Evolutionary conservation across 2,797 vertebrate species (phyloP).

Genomic region (Cirrhinus mrigala): DNA sequence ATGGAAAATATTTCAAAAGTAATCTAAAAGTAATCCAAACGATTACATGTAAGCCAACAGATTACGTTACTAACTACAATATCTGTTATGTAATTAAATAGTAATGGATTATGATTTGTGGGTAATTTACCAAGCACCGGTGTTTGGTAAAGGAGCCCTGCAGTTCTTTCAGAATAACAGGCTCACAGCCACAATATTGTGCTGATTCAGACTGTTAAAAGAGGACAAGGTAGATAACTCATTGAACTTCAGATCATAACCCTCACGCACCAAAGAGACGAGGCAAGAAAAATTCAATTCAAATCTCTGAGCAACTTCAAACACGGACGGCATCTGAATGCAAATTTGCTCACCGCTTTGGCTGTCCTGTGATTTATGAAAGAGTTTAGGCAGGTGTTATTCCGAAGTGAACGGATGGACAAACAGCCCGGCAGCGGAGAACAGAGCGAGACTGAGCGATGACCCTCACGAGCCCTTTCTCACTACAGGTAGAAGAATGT

Average conservation of each 20-base stretch:
- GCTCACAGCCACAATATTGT: conserved; percentile 16
- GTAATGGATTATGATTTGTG: neutral
- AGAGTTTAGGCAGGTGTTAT: conserved; percentile 71
- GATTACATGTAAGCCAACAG: neutral
- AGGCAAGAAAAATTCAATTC: conserved; percentile 73
- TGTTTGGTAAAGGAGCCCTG: neutral
- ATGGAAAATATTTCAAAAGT: neutral
- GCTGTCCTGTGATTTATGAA: conserved; percentile 80
- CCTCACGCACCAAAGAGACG: neutral
- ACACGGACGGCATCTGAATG: conserved; percentile 78
- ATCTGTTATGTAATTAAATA: neutral
- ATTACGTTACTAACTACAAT: neutral
- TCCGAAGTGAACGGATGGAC: conserved; percentile 76
- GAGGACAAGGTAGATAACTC: conserved; percentile 48
- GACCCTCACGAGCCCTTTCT: conserved; percentile 79
- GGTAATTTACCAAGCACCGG: neutral
- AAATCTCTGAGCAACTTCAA: conserved; percentile 74
- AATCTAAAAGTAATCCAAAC: neutral
- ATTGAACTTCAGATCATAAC: conserved; percentile 51
- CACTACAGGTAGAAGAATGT: conserved; percentile 71
- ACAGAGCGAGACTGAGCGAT: conserved; percentile 72
- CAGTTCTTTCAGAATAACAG: conserved; percentile 16
- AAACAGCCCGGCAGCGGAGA: conserved; percentile 64
- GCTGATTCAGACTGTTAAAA: conserved; percentile 45
- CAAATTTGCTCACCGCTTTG: conserved; percentile 76